Evolutionary conservation across 2,888 invertebrate genomes (phyloP).

Genomic region (Pogonocherus hispidulus): DNA sequence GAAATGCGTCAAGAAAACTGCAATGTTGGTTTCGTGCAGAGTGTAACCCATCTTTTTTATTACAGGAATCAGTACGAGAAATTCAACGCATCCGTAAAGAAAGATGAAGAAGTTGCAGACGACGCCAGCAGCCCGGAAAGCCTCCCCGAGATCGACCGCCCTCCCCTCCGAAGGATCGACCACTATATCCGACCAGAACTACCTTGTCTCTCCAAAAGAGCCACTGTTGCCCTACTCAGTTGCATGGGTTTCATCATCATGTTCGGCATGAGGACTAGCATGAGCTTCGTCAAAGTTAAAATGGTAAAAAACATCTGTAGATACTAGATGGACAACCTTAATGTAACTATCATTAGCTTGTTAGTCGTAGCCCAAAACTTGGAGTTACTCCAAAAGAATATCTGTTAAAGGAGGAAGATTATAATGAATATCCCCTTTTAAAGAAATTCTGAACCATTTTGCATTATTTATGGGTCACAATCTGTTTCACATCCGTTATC

Average conservation of each 20-base stretch:
- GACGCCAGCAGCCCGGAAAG: conserved; percentile 81
- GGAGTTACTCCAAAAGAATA: no score
- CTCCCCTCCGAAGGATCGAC: conserved; percentile 88
- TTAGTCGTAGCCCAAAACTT: no score
- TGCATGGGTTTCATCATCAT: conserved; percentile 94
- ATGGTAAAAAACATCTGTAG: conserved; percentile 44
- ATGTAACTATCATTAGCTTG: background rate
- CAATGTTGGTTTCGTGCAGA: no score
- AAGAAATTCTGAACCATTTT: no score
- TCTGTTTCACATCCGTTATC: no score
- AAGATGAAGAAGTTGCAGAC: conserved; percentile 74
- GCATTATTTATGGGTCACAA: no score
- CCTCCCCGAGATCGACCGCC: conserved; percentile 86
- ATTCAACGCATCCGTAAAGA: conserved; percentile 73
- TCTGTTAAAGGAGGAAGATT: no score
- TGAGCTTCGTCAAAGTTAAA: conserved; percentile 95
- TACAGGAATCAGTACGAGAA: conserved; percentile 77
- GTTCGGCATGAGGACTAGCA: conserved; percentile 98
- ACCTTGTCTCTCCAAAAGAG: conserved; percentile 88
- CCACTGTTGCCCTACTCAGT: conserved; percentile 88
- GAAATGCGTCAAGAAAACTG: no score
- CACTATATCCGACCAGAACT: conserved; percentile 90
- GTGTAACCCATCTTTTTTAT: no score
- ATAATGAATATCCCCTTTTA: no score
- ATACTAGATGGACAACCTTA: conserved; percentile 16